Base-by-base conservation (phyloP, 2,888 invertebrate species). In the Hedya salicella region DNA sequence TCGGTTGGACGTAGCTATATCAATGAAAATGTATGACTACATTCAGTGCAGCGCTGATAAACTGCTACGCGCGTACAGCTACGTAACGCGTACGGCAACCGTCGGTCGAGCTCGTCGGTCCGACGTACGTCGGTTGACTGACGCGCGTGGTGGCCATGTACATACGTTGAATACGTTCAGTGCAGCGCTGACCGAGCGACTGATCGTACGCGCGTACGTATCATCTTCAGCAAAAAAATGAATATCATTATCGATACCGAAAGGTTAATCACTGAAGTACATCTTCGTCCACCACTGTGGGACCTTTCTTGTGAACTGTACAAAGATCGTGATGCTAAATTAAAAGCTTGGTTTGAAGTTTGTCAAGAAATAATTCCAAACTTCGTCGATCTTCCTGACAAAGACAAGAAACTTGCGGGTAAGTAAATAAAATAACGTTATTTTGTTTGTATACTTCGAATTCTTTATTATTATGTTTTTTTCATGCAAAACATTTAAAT, bases 1-100 rank as follows among this genome's bases (percentile, higher is more conserved):
- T 14, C 44, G 44, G 2, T 44, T 14, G n/a, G 44, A 13, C 17
- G n/a, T n/a, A n/a, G n/a, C n/a, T n/a, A n/a, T n/a, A n/a, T n/a
- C n/a, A n/a, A n/a, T n/a, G 44, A 46, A 46, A 17, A 46, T 46
- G 46, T 46, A 17, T 46, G 46, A 46, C 19, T 17, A 46, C 5
- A 46, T 46, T 42, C 16, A 56, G 5, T 62, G 52, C 62, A 52
- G 14, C 44, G 62, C 62, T 49, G 62, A 62, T 52, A 19, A 19
- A 50, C 42, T 42, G 42, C 52, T 62, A 62, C 62, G 62, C 62
- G 52, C 62, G 62, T 52, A 62, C 39, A 53, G 62, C 62, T 62
- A 52, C 19, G 52, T 62, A 52, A 40, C 52, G 53, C 62, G 42
- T 42, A 61, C 50, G 39, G 50, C n/a, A 11, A 36, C 62, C 40